Base-by-base conservation (phyloP, 2,797 vertebrate species). In the Neosilurus mollespiculum region DNA sequence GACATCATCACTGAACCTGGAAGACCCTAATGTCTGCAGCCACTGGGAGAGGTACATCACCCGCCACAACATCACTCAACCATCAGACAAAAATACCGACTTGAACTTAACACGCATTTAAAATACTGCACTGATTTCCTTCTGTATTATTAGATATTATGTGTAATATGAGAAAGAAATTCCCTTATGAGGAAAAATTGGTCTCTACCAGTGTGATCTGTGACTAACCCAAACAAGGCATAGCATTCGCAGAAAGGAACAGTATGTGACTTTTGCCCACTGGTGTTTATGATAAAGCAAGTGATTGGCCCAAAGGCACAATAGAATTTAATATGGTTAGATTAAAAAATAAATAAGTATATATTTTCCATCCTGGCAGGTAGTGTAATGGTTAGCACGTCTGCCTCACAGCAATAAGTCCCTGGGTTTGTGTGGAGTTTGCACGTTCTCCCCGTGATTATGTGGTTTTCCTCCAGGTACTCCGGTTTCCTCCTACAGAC, bases 1-100 rank as follows among this genome's bases (percentile, higher is more conserved):
- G 81, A 81, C 93, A 34, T 94, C 92, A 43, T 92, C 95, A 43
- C 93, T 99, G 87, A 98, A 97, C 92, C 93, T 97, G 84, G 97
- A 99, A 76, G 98, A 99, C 88, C 98, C 98, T 66, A 99, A 99
- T 24, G 98, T 99, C 85, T 99, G 98, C 92, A 99, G 98, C 91
- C 97, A 99, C 93, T 99, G 98, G 98, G 98, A 99, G 92, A 99
- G 98, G 98, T 99, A 92, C 93, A 88, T 75, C 51, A 71, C 34
- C 37, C n/a, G 10, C 30, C 11, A 2, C 11, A 6, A 3, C 20
- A 20, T 9, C n/a, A 54, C 49, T 16, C 51, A 54, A 6, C 65
- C 9, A 34, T 30, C 11, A 72, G 14, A 4, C 26, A 34, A 34
- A 34, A 16, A 34, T 14, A 34, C 7, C 51, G 5, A 15, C 69